Conservation (phyloP, 2,797 vertebrate genomes). For the Notoglanidium macrostoma region DNA sequence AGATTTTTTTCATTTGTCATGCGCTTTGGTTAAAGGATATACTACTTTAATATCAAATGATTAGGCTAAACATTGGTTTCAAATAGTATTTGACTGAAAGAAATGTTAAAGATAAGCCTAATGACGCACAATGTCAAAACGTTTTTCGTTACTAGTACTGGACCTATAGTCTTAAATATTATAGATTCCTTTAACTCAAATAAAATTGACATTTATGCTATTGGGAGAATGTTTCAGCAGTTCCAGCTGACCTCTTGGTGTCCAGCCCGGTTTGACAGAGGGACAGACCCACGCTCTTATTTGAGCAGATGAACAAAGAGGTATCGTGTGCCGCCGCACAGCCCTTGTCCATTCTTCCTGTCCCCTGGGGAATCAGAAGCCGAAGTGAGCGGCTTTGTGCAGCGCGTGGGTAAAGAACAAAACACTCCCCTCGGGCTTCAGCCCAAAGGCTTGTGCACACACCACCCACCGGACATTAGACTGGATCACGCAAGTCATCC, state of each 20-base stretch:
- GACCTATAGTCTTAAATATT: background rate
- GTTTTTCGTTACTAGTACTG: no score
- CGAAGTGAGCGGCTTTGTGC: conserved; percentile 24
- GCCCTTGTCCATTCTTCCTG: conserved; percentile 8
- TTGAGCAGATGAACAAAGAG: conserved; percentile 34
- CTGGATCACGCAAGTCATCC: background rate
- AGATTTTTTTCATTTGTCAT: background rate
- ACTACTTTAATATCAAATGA: background rate
- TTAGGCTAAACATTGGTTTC: background rate
- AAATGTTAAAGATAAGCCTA: background rate
- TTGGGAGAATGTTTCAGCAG: background rate
- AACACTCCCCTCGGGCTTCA: conserved; percentile 24
- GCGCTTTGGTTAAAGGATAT: background rate
- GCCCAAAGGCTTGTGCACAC: background rate
- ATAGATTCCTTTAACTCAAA: background rate
- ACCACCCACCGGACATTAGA: background rate
- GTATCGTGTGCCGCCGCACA: conserved; percentile 40
- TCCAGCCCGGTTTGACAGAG: conserved; percentile 6
- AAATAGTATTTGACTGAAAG: background rate
- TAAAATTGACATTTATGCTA: background rate
- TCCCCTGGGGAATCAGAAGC: conserved; percentile 39
- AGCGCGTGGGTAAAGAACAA: conserved; percentile 37
- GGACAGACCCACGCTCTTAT: background rate
- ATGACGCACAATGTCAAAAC: background rate
- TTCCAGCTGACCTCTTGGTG: background rate